Conservation (phyloP, 2,888 invertebrate genomes). For the Sarcophaga carnaria region DNA sequence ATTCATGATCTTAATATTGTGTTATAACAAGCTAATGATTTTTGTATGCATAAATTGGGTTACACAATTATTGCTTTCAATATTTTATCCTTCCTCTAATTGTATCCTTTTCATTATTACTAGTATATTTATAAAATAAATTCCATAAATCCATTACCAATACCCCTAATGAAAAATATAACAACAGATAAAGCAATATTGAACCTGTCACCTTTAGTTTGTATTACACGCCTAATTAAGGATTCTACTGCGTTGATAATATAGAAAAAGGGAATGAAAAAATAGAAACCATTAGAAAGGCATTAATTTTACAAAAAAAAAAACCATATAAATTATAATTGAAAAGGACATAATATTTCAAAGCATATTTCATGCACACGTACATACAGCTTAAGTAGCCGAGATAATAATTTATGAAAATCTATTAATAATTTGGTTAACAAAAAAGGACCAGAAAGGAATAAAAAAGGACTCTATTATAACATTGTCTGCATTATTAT, state of each 20-base stretch:
- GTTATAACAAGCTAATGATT: too few relatives aligned
- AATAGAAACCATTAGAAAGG: slow-evolving; percentile 38
- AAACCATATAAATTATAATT: slow-evolving; percentile 50
- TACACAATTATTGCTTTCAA: too few relatives aligned
- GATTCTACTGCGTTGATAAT: background rate
- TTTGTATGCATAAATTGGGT: too few relatives aligned
- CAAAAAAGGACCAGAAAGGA: background rate
- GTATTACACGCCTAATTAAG: slow-evolving; percentile 46
- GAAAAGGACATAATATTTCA: slow-evolving; percentile 44
- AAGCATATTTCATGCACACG: background rate
- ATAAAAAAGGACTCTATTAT: too few relatives aligned
- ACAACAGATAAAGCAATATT: background rate
- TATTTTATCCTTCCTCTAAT: too few relatives aligned
- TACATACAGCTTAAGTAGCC: background rate
- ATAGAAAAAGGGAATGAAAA: background rate
- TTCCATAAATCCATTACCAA: too few relatives aligned
- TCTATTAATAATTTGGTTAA: slow-evolving; percentile 52
- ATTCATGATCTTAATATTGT: too few relatives aligned
- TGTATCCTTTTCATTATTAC: too few relatives aligned
- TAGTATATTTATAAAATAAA: too few relatives aligned
- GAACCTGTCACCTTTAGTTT: slow-evolving; percentile 54
- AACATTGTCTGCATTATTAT: too few relatives aligned
- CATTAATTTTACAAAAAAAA: background rate
- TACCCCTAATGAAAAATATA: too few relatives aligned
- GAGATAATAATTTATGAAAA: slow-evolving; percentile 37